phyloP scores from a whole-genome alignment of 2,113 vertebrate species.

The Melanotaenia duboulayi region DNA sequence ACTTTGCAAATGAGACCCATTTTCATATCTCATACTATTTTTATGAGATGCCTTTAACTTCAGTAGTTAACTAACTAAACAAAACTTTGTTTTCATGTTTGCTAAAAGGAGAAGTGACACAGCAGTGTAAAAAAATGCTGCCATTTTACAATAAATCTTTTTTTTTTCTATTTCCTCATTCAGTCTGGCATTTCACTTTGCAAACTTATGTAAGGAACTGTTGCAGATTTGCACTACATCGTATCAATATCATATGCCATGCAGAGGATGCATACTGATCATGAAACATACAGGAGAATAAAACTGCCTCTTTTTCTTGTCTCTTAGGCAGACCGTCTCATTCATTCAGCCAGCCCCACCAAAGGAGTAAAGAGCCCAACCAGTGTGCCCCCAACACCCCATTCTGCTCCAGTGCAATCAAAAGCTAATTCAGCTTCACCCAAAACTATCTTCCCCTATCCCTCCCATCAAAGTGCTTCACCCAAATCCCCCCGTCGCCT shows the following conservation, averaged over 20 bases:
- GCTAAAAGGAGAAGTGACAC: constrained; percentile 55
- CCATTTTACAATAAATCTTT: constrained; percentile 45
- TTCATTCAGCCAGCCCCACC: constrained; percentile 84
- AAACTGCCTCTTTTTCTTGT: constrained; percentile 36
- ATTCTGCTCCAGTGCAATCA: constrained; percentile 86
- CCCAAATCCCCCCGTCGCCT: constrained; percentile 95
- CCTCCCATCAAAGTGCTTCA: constrained; percentile 87
- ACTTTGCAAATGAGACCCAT: constrained; percentile 18
- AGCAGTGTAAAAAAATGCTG: constrained; percentile 7
- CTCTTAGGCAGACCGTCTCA: constrained; percentile 85
- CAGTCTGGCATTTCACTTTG: not conserved
- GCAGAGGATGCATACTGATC: not conserved
- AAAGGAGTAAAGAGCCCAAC: constrained; percentile 84
- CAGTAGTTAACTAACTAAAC: constrained; percentile 7
- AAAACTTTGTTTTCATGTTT: constrained; percentile 1
- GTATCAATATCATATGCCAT: not conserved
- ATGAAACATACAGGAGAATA: not conserved
- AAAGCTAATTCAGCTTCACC: constrained; percentile 88
- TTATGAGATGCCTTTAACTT: constrained; percentile 17
- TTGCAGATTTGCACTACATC: not conserved
- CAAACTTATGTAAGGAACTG: not conserved
- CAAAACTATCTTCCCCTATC: constrained; percentile 90
- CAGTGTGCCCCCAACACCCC: constrained; percentile 82
- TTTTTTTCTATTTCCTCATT: not conserved
- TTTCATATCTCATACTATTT: not conserved